Evolutionary conservation across 2,888 invertebrate species (phyloP), one percentile per base, ranked within the genome.

Genomic region (Opisthograptis luteolata): DNA sequence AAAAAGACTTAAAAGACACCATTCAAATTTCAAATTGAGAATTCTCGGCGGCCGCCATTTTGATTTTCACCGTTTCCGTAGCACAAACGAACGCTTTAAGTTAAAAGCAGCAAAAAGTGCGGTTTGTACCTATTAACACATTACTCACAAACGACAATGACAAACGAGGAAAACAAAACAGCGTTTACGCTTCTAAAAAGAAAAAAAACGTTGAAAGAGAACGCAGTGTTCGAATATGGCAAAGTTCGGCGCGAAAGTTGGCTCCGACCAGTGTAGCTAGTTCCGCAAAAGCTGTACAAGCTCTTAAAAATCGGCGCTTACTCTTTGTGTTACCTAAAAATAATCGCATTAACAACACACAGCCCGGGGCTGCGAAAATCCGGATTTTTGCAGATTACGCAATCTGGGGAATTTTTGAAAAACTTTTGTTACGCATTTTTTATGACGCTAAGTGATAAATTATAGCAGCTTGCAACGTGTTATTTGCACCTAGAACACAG

Each of bases 111-210:
- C 40, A 40, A 65, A 65, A 68, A 69, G 68, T 66, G 66, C 67
- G 63, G 65, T n/a, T n/a, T n/a, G 66, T 68, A 66, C 74, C 74
- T 73, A 76, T 76, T 75, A 76, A 68, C 70, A 73, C 74, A 74
- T 75, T 73, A 74, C 74, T 75, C 73, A 72, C 72, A 68, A 73
- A 63, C 67, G 74, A 74, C 73, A 69, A 68, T 70, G 70, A 71
- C 69, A 71, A 74, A 76, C 68, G 69, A 68, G 66, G 65, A 70
- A 70, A 73, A 75, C 64, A 71, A 73, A 73, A 72, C 36, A 20
- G 37, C 60, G 58, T 62, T 63, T 57, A 60, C 66, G 59, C 56
- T 62, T 48, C 49, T 50, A 57, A 60, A 59, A 60, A 45, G 64
- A 64, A 66, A 62, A 70, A 65, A 68, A 64, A 64, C 67, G 60